Percentiles rank a stretch among this genome's conserved stretches.
phyloP scores from a whole-genome alignment of 2,797 vertebrate species.

The Micropoecilia bifurca region DNA sequence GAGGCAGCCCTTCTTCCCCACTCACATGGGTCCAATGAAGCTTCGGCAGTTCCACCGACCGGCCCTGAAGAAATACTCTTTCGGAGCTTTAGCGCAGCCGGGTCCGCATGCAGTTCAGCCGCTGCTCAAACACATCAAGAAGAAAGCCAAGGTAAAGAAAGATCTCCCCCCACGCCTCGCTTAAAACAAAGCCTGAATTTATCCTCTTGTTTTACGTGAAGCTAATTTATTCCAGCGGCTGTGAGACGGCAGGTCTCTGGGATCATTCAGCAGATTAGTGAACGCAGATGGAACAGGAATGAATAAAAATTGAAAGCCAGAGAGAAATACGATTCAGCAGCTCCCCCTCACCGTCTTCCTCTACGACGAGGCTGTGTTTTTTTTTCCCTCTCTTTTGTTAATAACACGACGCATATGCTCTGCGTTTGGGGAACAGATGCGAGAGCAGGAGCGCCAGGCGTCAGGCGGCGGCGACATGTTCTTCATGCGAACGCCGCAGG shows the following conservation, averaged over 20 bases:
- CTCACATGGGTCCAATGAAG: slow-evolving; percentile 99
- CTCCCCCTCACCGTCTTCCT: background rate
- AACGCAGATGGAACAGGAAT: background rate
- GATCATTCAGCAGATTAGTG: background rate
- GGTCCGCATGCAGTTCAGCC: slow-evolving; percentile 92
- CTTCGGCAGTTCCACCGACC: slow-evolving; percentile 94
- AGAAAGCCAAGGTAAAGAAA: slow-evolving; percentile 93
- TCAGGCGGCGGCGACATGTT: slow-evolving; percentile 98
- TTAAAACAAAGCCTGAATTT: background rate
- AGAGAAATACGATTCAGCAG: background rate
- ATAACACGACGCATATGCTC: background rate
- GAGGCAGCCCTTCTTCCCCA: slow-evolving; percentile 97
- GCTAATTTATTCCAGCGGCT: background rate
- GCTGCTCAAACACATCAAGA: slow-evolving; percentile 97
- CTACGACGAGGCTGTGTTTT: background rate
- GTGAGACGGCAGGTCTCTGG: background rate
- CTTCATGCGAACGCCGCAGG: slow-evolving; percentile 97
- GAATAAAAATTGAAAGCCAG: background rate
- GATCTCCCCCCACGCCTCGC: no score
- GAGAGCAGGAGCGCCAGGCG: slow-evolving; percentile 98
- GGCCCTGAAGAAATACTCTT: slow-evolving; percentile 95
- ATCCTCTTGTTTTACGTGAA: background rate
- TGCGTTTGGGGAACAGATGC: slow-evolving; percentile 81
- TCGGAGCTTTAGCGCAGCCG: slow-evolving; percentile 92
- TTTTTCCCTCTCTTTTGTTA: background rate